A percentile compares a stretch with the other conserved stretches of the same genome.
phyloP scores from a whole-genome alignment of 2,888 invertebrate genomes.

The Acanthosepion esculentum region DNA sequence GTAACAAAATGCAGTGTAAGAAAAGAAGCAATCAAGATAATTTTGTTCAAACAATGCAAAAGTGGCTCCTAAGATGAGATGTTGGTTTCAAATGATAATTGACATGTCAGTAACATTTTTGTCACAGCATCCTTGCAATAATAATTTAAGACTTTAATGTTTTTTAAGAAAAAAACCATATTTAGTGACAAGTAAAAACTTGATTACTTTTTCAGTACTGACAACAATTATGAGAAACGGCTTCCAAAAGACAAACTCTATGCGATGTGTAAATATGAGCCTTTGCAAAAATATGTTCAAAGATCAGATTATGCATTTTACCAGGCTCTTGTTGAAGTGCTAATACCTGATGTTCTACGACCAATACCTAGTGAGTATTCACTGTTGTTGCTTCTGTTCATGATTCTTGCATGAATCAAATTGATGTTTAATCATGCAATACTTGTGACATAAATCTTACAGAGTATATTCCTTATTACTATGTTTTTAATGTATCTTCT shows the following conservation, averaged over 20 bases:
- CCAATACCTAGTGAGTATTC: constrained; percentile 87
- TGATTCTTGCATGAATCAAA: background rate
- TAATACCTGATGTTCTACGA: constrained; percentile 95
- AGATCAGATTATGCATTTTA: constrained; percentile 92
- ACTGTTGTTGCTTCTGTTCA: background rate
- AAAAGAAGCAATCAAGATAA: too few species aligned
- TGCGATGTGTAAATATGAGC: constrained; percentile 82
- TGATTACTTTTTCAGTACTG: constrained; percentile 63
- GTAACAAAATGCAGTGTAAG: too few species aligned
- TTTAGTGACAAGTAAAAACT: background rate
- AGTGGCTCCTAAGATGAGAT: too few species aligned
- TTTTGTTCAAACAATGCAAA: too few species aligned
- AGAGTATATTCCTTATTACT: background rate
- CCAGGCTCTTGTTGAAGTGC: constrained; percentile 94
- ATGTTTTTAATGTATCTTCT: background rate
- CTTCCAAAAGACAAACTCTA: constrained; percentile 79
- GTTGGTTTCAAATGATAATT: too few species aligned
- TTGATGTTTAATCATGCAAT: background rate
- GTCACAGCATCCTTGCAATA: background rate
- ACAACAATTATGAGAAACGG: constrained; percentile 69
- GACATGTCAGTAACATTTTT: background rate
- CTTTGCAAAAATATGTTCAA: constrained; percentile 86
- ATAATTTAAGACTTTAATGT: background rate
- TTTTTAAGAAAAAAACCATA: background rate
- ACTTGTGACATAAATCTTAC: background rate